phyloP scores from a whole-genome alignment of 2,113 vertebrate genomes.

The Cranoglanis bouderius region DNA sequence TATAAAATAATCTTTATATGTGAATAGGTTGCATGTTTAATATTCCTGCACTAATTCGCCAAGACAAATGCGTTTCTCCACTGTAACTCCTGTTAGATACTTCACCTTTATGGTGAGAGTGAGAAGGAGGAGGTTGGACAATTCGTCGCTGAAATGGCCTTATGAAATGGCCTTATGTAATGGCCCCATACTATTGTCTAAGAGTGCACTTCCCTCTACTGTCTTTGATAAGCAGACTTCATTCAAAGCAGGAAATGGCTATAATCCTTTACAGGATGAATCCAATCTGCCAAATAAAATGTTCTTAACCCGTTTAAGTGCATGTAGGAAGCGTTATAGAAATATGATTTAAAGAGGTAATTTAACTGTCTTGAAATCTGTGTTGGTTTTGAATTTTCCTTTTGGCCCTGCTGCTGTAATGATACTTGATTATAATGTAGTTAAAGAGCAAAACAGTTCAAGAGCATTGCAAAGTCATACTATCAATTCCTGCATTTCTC shows the following conservation, averaged over 20 bases:
- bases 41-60: neutral
- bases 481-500: neutral
- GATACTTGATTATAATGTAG: neutral
- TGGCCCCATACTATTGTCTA: constrained; percentile 7
- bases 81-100: neutral
- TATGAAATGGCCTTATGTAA: constrained; percentile 9
- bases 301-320: constrained; percentile 73
- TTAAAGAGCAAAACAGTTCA: neutral
- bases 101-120: neutral
- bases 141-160: constrained; percentile 16
- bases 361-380: constrained; percentile 73
- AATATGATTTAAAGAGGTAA: constrained; percentile 73
- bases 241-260: constrained; percentile 51
- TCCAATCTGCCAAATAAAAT: constrained; percentile 61
- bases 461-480: neutral
- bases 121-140: neutral
- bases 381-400: constrained; percentile 74
- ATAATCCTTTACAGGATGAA: constrained; percentile 51
- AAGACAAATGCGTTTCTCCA: neutral
- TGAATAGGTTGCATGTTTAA: too few relatives aligned
- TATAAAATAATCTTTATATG: too few relatives aligned
- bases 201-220: neutral
- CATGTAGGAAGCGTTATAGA: constrained; percentile 69
- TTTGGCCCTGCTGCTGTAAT: constrained; percentile 61
- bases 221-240: constrained; percentile 46